Evolutionary conservation across 2,888 invertebrate genomes (phyloP).

Genomic region (Mystacides longicornis): DNA sequence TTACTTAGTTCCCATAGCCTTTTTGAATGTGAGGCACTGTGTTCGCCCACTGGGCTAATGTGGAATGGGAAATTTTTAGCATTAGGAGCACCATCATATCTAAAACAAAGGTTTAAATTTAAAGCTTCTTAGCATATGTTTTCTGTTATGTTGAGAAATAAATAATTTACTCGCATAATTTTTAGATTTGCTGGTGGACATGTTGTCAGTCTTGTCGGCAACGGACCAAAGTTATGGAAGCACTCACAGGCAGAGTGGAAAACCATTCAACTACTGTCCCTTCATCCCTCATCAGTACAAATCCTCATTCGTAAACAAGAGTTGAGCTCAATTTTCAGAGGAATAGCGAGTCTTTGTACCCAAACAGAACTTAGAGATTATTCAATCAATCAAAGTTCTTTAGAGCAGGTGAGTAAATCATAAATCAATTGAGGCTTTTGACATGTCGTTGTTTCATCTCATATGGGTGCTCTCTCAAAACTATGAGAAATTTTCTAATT

Average conservation of each 20-base stretch:
- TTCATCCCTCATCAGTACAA: constrained; percentile 41
- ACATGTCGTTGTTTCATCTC: too few relatives aligned
- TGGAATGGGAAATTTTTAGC: constrained; percentile 50
- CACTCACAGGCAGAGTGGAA: constrained; percentile 34
- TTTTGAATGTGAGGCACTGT: constrained; percentile 54
- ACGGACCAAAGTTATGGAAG: constrained; percentile 29
- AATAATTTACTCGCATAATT: not conserved
- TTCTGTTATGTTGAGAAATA: not conserved
- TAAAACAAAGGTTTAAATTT: constrained; percentile 46
- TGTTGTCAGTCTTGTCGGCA: constrained; percentile 37
- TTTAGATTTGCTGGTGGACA: constrained; percentile 51
- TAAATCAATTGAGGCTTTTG: too few relatives aligned
- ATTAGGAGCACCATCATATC: constrained; percentile 50
- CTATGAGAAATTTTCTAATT: too few relatives aligned
- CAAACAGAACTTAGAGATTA: constrained; percentile 41
- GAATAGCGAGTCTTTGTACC: constrained; percentile 5
- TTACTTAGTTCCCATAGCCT: constrained; percentile 65
- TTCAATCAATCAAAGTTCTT: constrained; percentile 52
- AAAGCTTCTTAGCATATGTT: too few relatives aligned
- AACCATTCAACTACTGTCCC: constrained; percentile 37
- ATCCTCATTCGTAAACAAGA: constrained; percentile 35
- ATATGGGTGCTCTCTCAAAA: too few relatives aligned
- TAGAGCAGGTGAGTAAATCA: constrained; percentile 48
- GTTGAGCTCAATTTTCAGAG: constrained; percentile 6
- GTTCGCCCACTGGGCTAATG: constrained; percentile 50